Base-by-base conservation (phyloP, 2,888 invertebrate genomes). In the Habroteleia sp. region DNA sequence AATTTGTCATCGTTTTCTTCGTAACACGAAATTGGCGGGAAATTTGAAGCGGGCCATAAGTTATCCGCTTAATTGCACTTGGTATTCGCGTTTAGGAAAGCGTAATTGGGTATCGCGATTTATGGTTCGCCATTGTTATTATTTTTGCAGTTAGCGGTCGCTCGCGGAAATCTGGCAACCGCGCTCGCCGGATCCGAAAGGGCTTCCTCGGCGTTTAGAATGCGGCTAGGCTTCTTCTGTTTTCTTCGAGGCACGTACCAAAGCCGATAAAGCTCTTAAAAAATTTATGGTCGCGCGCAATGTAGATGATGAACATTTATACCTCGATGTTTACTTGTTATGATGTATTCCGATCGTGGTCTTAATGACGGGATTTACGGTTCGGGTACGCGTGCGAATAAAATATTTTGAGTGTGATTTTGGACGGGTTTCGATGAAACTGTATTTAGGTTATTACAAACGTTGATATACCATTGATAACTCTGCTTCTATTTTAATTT, bases 171-270 rank as follows among this genome's bases (percentile, higher is more conserved):
- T 69, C 74, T 62, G 74, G 69, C 74, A 74, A 74, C 74, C 16
- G 42, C 58, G 74, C 56, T 39, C 54, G 14, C 6, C 56, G 44
- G 54, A 68, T 74, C 62, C 25, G 39, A 37, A 69, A 69, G 52
- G 74, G 74, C 69, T 74, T 74, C 74, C 27, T 58, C 44, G 54
- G 6, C 44, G 33, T 69, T 58, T 42, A 69, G 58, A 69, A 58
- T 74, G 74, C 65, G 58, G 58, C 69, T 58, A 50, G 74, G 74
- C 65, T 74, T 74, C 74, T 63, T 69, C 63, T 74, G 65, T 69
- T 74, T 74, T 50, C 69, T 65, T 69, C 58, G 42, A 27, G 58
- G 63, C 63, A 68, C 68, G 63, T 68, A 68, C 68, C 46, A 69
- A 69, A 58, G 74, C 68, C 62, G 68, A 74, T 74, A 68, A 74